A percentile compares a stretch with the other conserved stretches of the same genome.
Evolutionary conservation across 2,888 invertebrate genomes (phyloP).

Genomic region (Conistra vaccinii): DNA sequence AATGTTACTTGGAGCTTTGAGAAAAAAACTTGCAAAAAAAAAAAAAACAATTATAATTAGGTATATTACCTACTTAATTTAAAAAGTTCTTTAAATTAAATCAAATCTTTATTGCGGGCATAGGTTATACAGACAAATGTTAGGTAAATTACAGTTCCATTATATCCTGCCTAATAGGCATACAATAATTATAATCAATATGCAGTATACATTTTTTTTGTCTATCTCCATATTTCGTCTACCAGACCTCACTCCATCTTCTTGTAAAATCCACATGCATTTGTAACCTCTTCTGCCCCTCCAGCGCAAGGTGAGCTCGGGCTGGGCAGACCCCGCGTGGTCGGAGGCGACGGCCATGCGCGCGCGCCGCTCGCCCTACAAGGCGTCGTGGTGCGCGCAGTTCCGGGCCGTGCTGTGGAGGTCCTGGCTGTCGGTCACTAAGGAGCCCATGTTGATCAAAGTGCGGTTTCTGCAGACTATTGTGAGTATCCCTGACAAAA

Average conservation of each 20-base stretch:
- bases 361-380: conserved; percentile 92
- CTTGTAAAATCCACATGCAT: neutral
- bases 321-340: conserved; percentile 87
- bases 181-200: too few species aligned
- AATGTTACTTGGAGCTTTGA: too few species aligned
- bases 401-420: conserved; percentile 97
- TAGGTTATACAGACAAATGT: too few species aligned
- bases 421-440: conserved; percentile 96
- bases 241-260: neutral
- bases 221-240: too few species aligned
- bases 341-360: conserved; percentile 75
- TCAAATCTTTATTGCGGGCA: too few species aligned
- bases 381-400: conserved; percentile 97
- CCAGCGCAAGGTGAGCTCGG: conserved; percentile 82
- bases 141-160: too few species aligned
- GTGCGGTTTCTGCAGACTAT: conserved; percentile 96
- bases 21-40: too few species aligned
- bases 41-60: too few species aligned
- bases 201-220: too few species aligned
- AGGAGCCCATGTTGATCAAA: conserved; percentile 97
- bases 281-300: neutral
- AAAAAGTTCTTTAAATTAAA: too few species aligned
- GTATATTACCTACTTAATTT: too few species aligned
- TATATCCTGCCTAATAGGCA: too few species aligned
- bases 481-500: conserved; percentile 91